These are phyloP conservation scores for Callithrix jacchus DNA, from an alignment of 2,113 vertebrate species.

Conservation along the genomic window DNA sequence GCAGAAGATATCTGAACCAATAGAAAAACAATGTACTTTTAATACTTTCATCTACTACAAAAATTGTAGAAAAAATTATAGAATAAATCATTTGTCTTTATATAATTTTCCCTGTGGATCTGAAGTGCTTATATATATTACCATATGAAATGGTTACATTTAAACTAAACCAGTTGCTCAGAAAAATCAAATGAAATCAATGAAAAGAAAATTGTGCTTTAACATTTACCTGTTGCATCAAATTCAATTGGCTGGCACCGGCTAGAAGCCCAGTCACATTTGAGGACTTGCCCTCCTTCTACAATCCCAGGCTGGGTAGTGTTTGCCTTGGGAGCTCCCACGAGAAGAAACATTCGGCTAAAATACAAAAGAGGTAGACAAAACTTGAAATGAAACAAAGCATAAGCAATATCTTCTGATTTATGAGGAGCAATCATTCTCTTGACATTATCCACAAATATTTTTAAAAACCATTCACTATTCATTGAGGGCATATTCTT, in stretches of 20 bases:
- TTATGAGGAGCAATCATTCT: not conserved
- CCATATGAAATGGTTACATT: not conserved
- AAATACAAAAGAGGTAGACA: constrained; percentile 5
- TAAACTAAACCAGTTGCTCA: not conserved
- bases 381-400: not conserved
- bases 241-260: constrained; percentile 90
- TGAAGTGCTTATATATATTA: not conserved
- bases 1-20: not conserved
- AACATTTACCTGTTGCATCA: constrained; percentile 88
- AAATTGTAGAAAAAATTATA: not conserved
- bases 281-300: constrained; percentile 95
- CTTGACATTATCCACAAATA: not conserved
- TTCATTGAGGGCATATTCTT: not conserved
- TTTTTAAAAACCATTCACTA: not conserved
- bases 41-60: constrained; percentile 16
- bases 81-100: not conserved
- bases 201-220: not conserved
- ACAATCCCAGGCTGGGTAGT: constrained; percentile 85
- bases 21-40: not conserved
- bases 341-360: constrained; percentile 89
- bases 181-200: not conserved
- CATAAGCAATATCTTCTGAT: not conserved
- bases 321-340: constrained; percentile 97
- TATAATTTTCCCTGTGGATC: not conserved
- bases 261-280: constrained; percentile 88